Conservation (phyloP, 2,888 invertebrate species). For the Scrobipalpa costella region DNA sequence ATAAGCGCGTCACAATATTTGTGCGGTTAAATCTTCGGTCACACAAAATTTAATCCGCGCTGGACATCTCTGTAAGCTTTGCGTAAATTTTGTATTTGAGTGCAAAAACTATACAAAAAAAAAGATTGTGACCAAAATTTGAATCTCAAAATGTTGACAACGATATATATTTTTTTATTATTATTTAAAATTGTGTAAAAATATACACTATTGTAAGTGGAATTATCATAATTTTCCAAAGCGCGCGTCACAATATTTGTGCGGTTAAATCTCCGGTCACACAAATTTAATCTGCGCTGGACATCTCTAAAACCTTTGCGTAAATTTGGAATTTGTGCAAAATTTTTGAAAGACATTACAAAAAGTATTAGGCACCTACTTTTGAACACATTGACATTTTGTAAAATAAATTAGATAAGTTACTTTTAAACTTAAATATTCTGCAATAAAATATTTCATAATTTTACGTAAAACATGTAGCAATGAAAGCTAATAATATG, state of each 20-base stretch:
- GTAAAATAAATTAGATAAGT: too few relatives aligned
- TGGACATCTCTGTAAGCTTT: slow-evolving; percentile 12
- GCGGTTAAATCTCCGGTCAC: slow-evolving; percentile 2
- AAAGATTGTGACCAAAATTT: too few relatives aligned
- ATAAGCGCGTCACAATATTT: slow-evolving; percentile 9
- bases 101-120: too few relatives aligned
- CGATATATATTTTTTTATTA: too few relatives aligned
- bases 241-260: slow-evolving; percentile 9
- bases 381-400: too few relatives aligned
- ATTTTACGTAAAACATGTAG: too few relatives aligned
- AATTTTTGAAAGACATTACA: background rate
- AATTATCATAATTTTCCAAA: slow-evolving; percentile 7
- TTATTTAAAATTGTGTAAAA: background rate
- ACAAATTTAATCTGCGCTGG: slow-evolving; percentile 4
- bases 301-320: background rate
- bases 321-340: background rate
- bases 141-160: too few relatives aligned
- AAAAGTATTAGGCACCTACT: too few relatives aligned
- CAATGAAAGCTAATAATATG: too few relatives aligned
- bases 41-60: slow-evolving; percentile 19
- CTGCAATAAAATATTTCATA: too few relatives aligned
- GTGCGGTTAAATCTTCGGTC: slow-evolving; percentile 5
- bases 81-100: background rate
- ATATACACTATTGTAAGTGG: background rate
- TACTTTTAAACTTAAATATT: too few relatives aligned